Base-by-base conservation (phyloP, 2,797 vertebrate species). In the Rhinophrynus dorsalis region DNA sequence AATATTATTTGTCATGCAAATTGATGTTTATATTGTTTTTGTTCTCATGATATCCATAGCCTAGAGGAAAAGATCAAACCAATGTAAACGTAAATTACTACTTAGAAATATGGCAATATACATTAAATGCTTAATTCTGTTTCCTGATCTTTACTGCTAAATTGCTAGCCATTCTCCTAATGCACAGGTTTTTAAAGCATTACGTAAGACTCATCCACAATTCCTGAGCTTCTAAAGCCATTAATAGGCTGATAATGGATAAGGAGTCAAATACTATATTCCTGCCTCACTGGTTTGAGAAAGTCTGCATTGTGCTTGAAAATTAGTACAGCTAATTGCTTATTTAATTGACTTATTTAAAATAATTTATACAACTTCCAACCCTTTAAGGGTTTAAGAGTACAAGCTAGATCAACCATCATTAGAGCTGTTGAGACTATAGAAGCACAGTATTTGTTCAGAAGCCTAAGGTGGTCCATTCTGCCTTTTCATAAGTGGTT, bases 41-140 rank as follows among this genome's bases (percentile, higher is more conserved):
- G 23, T 57, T 26, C 33, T 66, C 44, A 66, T 44, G 45, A 33
- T 58, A 33, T 33, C 42, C 26, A 50, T 48, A 37, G 44, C 60
- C 45, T 59, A 5, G 37, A 44, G 69, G 40, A 57, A 58, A 52
- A 65, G 60, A 23, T 17, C 32, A 38, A 58, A 26, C 27, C 55
- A 33, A 21, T 44, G 61, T 66, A 73, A 73, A 66, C 62, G 66
- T 66, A 66, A 66, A 73, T 73, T 51, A 52, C 52, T 65, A 59
- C 61, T 73, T 66, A 42, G 69, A 73, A 73, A 66, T 73, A 59
- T 59, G 27, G 69, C 55, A 52, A 73, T 73, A 65, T 73, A 73
- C 69, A 73, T 73, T 66, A 60, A 73, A 73, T 66, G 54, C 69
- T 73, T 73, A 52, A 73, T 73, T 72, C 68, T 64, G 68, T 72